phyloP scores from a whole-genome alignment of 2,113 vertebrate genomes.

The Bolborhynchus lineola region DNA sequence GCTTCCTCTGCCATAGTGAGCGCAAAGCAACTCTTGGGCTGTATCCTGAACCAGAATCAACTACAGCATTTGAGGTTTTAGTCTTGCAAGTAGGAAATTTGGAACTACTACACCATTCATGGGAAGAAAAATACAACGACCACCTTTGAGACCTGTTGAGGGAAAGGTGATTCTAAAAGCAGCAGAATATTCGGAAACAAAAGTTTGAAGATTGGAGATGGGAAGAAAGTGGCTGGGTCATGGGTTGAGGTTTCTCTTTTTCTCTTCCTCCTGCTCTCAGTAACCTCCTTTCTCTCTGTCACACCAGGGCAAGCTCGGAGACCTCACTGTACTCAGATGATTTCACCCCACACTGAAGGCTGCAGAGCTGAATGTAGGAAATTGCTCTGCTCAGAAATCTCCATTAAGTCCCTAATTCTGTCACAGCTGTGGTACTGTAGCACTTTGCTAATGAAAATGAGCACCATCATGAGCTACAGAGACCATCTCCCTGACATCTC shows the following conservation, averaged over 20 bases:
- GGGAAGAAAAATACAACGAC: neutral
- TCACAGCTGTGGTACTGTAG: neutral
- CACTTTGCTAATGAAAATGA: neutral
- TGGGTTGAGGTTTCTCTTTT: neutral
- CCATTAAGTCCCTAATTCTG: neutral
- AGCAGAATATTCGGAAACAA: neutral
- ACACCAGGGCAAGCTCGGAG: neutral
- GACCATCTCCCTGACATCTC: neutral
- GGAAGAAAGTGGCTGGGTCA: neutral
- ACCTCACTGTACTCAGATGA: accelerated
- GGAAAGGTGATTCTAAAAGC: neutral
- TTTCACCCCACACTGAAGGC: neutral
- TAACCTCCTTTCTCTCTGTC: neutral
- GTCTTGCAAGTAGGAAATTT: neutral
- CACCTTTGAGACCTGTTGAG: neutral
- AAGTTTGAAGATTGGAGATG: accelerated
- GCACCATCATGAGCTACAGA: neutral
- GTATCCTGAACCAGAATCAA: neutral
- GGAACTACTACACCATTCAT: neutral
- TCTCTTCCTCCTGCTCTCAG: neutral
- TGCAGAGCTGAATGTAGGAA: neutral
- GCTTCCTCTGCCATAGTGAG: accelerated
- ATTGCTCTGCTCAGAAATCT: neutral
- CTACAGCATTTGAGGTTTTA: neutral
- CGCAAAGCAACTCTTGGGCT: neutral